Conservation (phyloP, 2,797 vertebrate species). For the Miichthys miiuy region DNA sequence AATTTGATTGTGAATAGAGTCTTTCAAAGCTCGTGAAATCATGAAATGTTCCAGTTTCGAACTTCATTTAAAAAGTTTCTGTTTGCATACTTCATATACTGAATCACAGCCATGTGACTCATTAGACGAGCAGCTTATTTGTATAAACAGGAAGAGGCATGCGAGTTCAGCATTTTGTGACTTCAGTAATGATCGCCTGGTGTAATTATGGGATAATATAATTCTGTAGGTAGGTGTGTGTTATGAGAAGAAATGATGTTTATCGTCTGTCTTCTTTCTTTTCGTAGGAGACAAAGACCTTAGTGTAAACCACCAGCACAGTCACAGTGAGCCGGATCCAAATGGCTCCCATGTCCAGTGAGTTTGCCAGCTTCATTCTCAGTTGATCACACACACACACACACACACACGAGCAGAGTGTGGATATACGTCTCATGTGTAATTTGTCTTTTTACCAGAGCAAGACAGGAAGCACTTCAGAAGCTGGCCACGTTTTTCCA, state of each 20-base stretch:
- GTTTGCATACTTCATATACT: slow-evolving; percentile 1
- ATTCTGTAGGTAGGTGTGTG: not conserved
- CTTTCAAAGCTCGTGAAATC: not conserved
- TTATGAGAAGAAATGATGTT: not conserved
- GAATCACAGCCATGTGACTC: slow-evolving; percentile 13
- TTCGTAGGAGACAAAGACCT: slow-evolving; percentile 64
- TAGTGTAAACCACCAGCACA: slow-evolving; percentile 71
- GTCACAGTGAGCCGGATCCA: slow-evolving; percentile 65
- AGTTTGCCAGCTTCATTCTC: slow-evolving; percentile 46
- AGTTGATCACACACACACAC: not conserved
- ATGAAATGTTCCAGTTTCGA: not conserved
- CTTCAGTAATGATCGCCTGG: not conserved
- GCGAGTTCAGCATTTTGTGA: not conserved
- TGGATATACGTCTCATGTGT: not conserved
- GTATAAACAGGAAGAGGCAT: slow-evolving; percentile 14
- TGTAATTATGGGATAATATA: not conserved
- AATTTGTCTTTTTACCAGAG: slow-evolving; percentile 61
- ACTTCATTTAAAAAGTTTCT: not conserved
- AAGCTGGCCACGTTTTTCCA: slow-evolving; percentile 85
- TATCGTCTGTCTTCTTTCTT: not conserved
- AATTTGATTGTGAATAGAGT: too few species aligned
- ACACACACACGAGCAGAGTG: not conserved
- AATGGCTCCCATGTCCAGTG: slow-evolving; percentile 63
- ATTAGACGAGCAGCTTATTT: slow-evolving; percentile 1
- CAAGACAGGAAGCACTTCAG: slow-evolving; percentile 83